A percentile compares a stretch with the other conserved stretches of the same genome.
Conservation (phyloP, 2,888 invertebrate genomes). For the Pollenia labialis region DNA sequence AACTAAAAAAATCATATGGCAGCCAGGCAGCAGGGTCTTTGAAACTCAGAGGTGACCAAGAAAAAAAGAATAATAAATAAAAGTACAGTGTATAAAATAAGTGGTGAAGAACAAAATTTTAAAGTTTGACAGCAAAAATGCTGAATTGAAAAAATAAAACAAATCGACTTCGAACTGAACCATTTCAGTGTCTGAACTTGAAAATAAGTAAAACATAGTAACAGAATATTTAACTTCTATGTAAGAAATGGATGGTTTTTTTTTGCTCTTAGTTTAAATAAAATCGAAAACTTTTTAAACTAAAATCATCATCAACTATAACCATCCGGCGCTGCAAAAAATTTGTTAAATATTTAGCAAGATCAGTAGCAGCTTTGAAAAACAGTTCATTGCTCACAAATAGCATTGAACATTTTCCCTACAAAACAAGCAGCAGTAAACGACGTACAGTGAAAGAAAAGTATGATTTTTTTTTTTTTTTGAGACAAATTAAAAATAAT, state of each 20-base stretch:
- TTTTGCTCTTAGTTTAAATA: conserved; percentile 31
- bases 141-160: conserved; percentile 33
- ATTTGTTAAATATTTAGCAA: not conserved
- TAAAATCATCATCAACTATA: conserved; percentile 63
- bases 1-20: conserved; percentile 41
- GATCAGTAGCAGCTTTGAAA: conserved; percentile 37
- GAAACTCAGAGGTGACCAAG: conserved; percentile 17
- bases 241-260: not conserved
- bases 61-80: conserved; percentile 19
- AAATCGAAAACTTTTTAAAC: conserved; percentile 59
- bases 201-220: conserved; percentile 40
- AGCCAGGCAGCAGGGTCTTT: conserved; percentile 38
- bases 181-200: conserved; percentile 68
- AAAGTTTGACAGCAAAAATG: conserved; percentile 63
- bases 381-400: conserved; percentile 67
- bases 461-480: not conserved
- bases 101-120: conserved; percentile 7
- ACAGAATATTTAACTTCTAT: conserved; percentile 38
- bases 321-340: conserved; percentile 37
- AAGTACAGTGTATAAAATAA: conserved; percentile 24
- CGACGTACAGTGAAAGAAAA: conserved; percentile 31
- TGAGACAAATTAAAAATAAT: no score
- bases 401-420: conserved; percentile 66
- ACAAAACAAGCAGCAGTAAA: conserved; percentile 5
- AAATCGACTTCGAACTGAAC: conserved; percentile 14